Percentiles rank a stretch among this genome's conserved stretches.
Conservation (phyloP, 1,140 invertebrate genomes). For the Hermetia illucens region DNA sequence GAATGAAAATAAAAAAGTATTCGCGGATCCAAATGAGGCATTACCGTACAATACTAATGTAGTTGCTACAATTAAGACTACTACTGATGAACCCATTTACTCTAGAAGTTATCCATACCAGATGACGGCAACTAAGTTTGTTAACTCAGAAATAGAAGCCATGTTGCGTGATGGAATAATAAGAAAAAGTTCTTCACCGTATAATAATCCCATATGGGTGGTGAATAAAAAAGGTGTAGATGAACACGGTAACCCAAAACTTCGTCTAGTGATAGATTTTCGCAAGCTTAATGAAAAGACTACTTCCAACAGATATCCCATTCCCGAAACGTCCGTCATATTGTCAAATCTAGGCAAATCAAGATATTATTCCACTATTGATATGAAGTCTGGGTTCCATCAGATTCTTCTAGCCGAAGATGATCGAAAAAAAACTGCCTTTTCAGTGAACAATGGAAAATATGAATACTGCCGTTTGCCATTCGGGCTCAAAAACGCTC, state of each 20-base stretch:
- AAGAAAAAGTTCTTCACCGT: conserved; percentile 10
- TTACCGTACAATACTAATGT: too few relatives aligned
- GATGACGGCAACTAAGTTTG: conserved; percentile 8
- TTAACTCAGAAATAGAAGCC: conserved; percentile 10
- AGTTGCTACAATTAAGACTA: too few relatives aligned
- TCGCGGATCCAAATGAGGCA: too few relatives aligned
- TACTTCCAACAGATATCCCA: conserved; percentile 29
- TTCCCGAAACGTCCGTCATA: conserved; percentile 31
- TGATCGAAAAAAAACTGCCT: conserved; percentile 9
- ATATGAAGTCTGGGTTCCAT: conserved; percentile 30
- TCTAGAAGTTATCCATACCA: conserved; percentile 11
- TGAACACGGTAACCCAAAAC: conserved; percentile 12
- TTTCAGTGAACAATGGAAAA: conserved; percentile 8
- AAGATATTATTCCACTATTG: conserved; percentile 9
- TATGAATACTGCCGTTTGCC: conserved; percentile 17
- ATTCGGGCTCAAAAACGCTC: conserved; percentile 28
- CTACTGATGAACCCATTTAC: conserved; percentile 11
- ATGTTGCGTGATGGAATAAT: conserved; percentile 11
- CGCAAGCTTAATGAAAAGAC: conserved; percentile 22
- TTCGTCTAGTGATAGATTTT: conserved; percentile 24
- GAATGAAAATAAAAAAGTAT: too few relatives aligned
- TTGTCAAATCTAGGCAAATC: conserved; percentile 9
- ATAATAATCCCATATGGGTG: conserved; percentile 13
- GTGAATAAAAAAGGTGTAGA: conserved; percentile 13
- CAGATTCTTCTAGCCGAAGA: conserved; percentile 1